These are phyloP conservation scores for Catagonus wagneri DNA, from an alignment of 2,113 vertebrate species.

Conservation along the genomic window DNA sequence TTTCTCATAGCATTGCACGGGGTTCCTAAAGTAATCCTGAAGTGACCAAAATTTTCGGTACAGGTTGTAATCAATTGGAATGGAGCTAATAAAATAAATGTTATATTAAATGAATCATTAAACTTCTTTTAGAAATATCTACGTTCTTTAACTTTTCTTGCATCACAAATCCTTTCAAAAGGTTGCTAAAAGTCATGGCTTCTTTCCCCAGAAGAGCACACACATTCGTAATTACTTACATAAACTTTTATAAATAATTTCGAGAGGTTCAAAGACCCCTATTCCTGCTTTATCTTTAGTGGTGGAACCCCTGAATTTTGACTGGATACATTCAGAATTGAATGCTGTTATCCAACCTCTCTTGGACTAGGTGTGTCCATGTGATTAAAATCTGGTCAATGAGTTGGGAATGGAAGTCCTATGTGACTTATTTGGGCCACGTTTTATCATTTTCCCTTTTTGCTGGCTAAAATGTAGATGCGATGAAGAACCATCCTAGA, in stretches of 20 bases:
- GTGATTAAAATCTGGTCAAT: neutral
- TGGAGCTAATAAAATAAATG: conserved; percentile 89
- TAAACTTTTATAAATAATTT: conserved; percentile 34
- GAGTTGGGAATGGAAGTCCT: neutral
- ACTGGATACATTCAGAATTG: conserved; percentile 2
- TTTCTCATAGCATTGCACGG: conserved; percentile 98
- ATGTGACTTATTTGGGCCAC: neutral
- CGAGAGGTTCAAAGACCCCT: neutral
- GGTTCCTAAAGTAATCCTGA: conserved; percentile 99
- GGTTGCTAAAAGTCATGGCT: neutral
- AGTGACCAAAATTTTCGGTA: conserved; percentile 99
- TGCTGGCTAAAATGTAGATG: neutral
- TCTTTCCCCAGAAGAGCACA: conserved; percentile 12
- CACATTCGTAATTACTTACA: neutral
- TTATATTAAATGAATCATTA: conserved; percentile 37
- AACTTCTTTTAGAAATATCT: neutral
- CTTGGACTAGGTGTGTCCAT: neutral
- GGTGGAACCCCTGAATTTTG: neutral
- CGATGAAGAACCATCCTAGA: neutral
- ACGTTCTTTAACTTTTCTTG: conserved; percentile 33
- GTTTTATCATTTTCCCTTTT: neutral
- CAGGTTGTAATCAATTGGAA: conserved; percentile 99
- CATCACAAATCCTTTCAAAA: neutral
- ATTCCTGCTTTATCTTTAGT: neutral
- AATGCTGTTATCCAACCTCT: neutral